Evolutionary conservation across 2,113 vertebrate species (phyloP).

Genomic region (Spilogale gracilis): DNA sequence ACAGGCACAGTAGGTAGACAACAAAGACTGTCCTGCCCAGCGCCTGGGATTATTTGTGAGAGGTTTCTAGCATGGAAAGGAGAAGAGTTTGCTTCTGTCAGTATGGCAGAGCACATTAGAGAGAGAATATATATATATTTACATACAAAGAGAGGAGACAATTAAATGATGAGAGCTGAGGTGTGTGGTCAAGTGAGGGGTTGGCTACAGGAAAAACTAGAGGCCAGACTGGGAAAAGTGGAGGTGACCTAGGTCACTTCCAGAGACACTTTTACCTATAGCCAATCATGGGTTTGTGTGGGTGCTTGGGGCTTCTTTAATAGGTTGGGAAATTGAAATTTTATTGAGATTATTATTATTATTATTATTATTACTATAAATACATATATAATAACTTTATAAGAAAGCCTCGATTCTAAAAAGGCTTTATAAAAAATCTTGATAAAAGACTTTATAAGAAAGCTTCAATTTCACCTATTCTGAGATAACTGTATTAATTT

Average conservation of each 20-base stretch:
- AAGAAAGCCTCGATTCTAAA: background rate
- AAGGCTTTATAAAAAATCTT: background rate
- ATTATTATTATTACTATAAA: background rate
- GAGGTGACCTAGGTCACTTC: background rate
- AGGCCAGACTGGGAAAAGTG: background rate
- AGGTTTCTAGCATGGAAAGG: background rate
- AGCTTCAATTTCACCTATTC: background rate
- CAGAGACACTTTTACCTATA: background rate
- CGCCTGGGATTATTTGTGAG: background rate
- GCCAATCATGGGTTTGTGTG: background rate
- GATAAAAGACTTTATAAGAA: background rate
- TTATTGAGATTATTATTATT: background rate
- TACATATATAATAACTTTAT: background rate
- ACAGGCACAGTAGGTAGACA: background rate
- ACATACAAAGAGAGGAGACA: background rate
- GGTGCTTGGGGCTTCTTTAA: background rate
- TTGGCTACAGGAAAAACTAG: background rate
- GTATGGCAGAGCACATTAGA: background rate
- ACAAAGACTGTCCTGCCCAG: background rate
- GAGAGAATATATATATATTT: background rate
- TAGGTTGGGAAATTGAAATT: constrained; percentile 23
- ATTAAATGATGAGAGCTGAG: background rate
- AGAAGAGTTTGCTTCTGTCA: background rate
- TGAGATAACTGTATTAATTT: constrained; percentile 43
- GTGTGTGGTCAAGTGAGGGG: background rate